Base-by-base conservation (phyloP, 2,797 vertebrate genomes). In the Chromis chromis region DNA sequence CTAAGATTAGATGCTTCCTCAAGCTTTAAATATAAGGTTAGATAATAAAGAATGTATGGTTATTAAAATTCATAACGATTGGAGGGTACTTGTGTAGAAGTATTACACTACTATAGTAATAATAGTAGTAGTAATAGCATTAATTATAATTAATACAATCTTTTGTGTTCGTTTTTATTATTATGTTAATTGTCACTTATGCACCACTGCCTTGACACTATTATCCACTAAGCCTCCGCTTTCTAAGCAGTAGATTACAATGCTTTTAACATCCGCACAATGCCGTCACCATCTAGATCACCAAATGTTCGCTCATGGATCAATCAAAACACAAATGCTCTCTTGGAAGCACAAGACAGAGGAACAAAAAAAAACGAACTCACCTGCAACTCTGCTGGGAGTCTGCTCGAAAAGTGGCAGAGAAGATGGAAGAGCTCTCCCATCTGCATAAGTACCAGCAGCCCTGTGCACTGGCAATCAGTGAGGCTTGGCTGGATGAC, bases 401-500 rank as follows among this genome's bases (percentile, higher is more conserved):
- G 67, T 78, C 46, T 69, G 55, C 65, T 82, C 57, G 44, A 76
- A 83, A 89, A 70, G 80, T 81, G 80, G 50, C 63, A 70, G 65
- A 75, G 79, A 65, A 65, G 81, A 86, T 76, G 81, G 83, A 86
- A 86, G 88, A 83, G 77, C 78, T 77, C 70, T 49, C 24, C 69
- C 75, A 86, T 90, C 86, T 91, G 84, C 90, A 89, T 74, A 86
- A 90, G 76, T 79, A 86, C 66, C 76, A 62, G 79, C 83, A 83
- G 76, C 73, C 67, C 77, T 74, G 52, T 75, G 57, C 70, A 42
- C 77, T 83, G 79, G 79, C 83, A 88, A 87, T 86, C 82, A 88
- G 81, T 46, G 76, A 86, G 80, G 78, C 80, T 86, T 91, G 91
- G 89, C 88, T 76, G 76, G 83, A 85, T 92, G 90, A 85, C 89